A percentile compares a stretch with the other conserved stretches of the same genome.
phyloP scores from a whole-genome alignment of 2,888 invertebrate genomes.

The Chalcosyrphus nemorum region DNA sequence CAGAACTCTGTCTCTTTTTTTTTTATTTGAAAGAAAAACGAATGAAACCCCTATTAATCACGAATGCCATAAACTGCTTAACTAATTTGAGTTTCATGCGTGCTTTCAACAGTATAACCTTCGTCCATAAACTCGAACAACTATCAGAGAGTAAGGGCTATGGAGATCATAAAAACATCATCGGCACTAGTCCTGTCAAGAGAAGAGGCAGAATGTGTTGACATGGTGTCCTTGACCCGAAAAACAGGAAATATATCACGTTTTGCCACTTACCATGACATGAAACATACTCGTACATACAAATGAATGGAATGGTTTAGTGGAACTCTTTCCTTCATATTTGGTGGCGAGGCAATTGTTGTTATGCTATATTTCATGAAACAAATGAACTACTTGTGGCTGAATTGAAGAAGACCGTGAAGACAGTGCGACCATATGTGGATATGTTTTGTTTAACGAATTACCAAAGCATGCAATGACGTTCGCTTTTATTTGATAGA shows the following conservation, averaged over 20 bases:
- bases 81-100: background rate
- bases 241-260: background rate
- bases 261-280: background rate
- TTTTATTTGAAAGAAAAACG: no score
- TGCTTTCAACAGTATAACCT: background rate
- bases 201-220: background rate
- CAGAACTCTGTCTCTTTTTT: background rate
- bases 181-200: slow-evolving; percentile 6
- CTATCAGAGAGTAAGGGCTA: background rate
- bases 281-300: background rate
- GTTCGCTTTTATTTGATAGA: no score
- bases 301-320: background rate
- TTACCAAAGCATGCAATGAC: no score
- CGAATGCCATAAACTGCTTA: background rate
- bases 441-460: no score
- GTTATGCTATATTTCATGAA: background rate
- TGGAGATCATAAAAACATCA: slow-evolving; percentile 6
- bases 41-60: background rate
- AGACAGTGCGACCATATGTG: no score
- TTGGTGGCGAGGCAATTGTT: background rate
- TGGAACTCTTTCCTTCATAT: background rate
- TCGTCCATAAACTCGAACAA: background rate
- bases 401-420: background rate
- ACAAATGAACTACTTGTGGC: background rate
- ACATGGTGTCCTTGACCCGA: background rate